Conservation (phyloP, 2,888 invertebrate species). For the Cosmia pyralina region DNA sequence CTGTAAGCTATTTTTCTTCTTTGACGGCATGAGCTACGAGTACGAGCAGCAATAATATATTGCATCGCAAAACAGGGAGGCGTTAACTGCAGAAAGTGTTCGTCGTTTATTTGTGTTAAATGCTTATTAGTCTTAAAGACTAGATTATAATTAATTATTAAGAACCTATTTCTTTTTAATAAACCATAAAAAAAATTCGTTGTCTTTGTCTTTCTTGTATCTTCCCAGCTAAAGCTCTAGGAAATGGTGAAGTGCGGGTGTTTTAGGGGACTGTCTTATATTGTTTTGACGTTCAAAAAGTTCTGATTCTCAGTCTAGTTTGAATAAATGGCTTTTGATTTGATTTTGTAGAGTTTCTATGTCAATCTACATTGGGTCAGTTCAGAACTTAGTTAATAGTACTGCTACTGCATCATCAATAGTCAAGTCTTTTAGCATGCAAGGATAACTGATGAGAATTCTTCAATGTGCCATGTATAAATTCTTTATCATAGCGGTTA, state of each 20-base stretch:
- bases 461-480: background rate
- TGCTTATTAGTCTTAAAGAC: no score
- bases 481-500: background rate
- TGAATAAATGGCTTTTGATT: no score
- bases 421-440: background rate
- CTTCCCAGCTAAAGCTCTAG: background rate
- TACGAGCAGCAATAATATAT: background rate
- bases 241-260: background rate
- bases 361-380: background rate
- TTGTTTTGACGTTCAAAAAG: background rate
- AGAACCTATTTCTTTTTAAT: no score
- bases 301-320: background rate
- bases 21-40: background rate
- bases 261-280: background rate
- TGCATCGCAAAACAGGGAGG: background rate
- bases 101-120: background rate
- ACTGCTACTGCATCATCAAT: background rate
- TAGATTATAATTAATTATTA: no score
- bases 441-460: background rate
- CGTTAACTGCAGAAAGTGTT: background rate
- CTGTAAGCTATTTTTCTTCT: constrained; percentile 4
- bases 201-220: background rate
- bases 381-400: background rate
- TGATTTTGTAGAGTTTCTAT: background rate
- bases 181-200: no score